Evolutionary conservation across 2,888 invertebrate genomes (phyloP), one percentile per base, ranked within the genome.

Genomic region (Polydesmus complanatus): DNA sequence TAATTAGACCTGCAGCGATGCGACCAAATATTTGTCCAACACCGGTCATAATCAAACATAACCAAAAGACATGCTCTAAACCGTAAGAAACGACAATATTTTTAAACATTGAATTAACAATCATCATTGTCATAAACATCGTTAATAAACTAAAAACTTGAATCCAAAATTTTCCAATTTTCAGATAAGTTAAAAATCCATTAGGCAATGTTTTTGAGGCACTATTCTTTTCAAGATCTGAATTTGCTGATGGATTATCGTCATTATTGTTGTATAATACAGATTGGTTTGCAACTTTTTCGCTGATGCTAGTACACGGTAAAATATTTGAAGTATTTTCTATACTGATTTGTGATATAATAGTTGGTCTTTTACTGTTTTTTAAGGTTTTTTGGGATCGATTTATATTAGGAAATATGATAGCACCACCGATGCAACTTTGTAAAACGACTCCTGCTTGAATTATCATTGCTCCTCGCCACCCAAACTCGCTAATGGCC

Each of bases 401-500:
- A n/a, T n/a, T n/a, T 37, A 8, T 37, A 14, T 8, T 37, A 8
- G 37, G 37, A 37, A 8, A 37, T 37, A 37, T 37, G 37, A 50
- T 5, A 51, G 25, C 21, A 3, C 26, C 58, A 21, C 50, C n/a
- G 18, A 58, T 19, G 49, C 49, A 51, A 23, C 25, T 25, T 18
- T 58, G 49, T 23, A 58, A 25, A 2, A 25, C 51, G 21, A 58
- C 3, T 21, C 58, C 58, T 21, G 58, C 58, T 27, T 58, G 58
- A 21, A 58, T 58, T 19, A 58, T 14, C 58, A 58, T 58, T 49
- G 58, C 25, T 18, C 51, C 49, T 50, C 58, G 22, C 58, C 58
- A 58, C 23, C 58, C 58, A 21, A 49, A 58, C 50, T 22, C 48
- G n/a, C 25, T 50, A 18, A 58, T 25, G n/a, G 51, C 14, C 58